A percentile compares a stretch with the other conserved stretches of the same genome.
These are phyloP conservation scores for Cosmorhoe ocellata DNA, from an alignment of 2,888 invertebrate species.

Conservation along the genomic window DNA sequence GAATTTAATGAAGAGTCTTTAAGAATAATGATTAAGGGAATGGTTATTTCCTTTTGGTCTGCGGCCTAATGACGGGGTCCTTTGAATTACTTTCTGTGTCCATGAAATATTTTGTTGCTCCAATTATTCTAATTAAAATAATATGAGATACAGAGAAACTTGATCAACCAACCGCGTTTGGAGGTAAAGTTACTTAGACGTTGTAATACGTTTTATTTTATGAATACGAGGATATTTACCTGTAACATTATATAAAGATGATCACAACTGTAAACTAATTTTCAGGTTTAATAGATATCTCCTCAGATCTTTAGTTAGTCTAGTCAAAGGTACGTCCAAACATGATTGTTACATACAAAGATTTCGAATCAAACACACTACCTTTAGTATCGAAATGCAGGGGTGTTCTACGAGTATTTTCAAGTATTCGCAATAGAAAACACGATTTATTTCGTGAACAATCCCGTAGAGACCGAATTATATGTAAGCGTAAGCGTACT, in stretches of 20 bases:
- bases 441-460: conserved; percentile 20
- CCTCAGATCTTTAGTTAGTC: too few species aligned
- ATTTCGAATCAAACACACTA: too few species aligned
- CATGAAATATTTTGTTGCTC: conserved; percentile 64
- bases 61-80: conserved; percentile 75
- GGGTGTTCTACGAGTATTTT: too few species aligned
- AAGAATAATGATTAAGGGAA: conserved; percentile 82
- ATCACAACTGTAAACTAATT: too few species aligned
- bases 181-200: conserved; percentile 8
- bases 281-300: too few species aligned
- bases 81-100: conserved; percentile 75
- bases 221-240: too few species aligned
- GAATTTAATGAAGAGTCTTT: conserved; percentile 83
- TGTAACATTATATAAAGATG: too few species aligned
- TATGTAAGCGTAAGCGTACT: conserved; percentile 21
- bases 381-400: too few species aligned
- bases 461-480: conserved; percentile 24
- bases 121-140: conserved; percentile 62
- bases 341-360: too few species aligned
- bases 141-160: conserved; percentile 38
- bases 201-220: too few species aligned
- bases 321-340: too few species aligned
- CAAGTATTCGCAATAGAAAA: conserved; percentile 15
- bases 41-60: conserved; percentile 79
- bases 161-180: conserved; percentile 20